Conservation (phyloP, 2,797 vertebrate species). For the Muscicapa striata region DNA sequence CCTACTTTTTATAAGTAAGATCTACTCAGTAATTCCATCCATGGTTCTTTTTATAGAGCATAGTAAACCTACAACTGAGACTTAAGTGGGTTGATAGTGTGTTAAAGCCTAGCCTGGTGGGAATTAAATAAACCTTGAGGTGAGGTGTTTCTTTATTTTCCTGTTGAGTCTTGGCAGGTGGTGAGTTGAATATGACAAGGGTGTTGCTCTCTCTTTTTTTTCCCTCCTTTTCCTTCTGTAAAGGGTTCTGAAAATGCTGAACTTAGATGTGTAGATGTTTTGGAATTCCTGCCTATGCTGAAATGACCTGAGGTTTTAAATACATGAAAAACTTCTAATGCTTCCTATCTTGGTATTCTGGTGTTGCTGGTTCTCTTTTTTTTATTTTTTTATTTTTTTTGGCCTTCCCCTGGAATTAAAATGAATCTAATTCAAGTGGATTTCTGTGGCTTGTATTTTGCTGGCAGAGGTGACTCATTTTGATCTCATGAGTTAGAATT, state of each 20-base stretch:
- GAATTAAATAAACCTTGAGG: neutral
- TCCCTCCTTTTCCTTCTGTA: accelerated
- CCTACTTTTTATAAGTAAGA: neutral
- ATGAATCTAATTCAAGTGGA: neutral
- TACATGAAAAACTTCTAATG: neutral
- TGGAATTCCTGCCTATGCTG: neutral
- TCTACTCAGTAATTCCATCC: neutral
- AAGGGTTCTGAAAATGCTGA: neutral
- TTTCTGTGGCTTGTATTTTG: neutral
- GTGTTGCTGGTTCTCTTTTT: neutral
- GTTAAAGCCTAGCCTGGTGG: neutral
- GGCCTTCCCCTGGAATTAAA: accelerated
- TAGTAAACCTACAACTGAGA: neutral
- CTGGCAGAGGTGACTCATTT: neutral
- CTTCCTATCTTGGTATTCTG: neutral
- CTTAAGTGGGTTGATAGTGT: neutral
- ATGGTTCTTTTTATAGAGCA: neutral
- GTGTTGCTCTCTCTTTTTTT: neutral
- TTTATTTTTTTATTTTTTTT: neutral
- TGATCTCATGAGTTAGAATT: neutral
- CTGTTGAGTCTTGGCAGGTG: neutral
- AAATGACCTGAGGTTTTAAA: neutral
- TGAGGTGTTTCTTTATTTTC: neutral
- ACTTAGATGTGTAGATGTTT: neutral
- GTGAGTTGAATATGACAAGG: neutral